A percentile compares a stretch with the other conserved stretches of the same genome.
phyloP scores from a whole-genome alignment of 2,888 invertebrate species.

The Eudemis profundana region DNA sequence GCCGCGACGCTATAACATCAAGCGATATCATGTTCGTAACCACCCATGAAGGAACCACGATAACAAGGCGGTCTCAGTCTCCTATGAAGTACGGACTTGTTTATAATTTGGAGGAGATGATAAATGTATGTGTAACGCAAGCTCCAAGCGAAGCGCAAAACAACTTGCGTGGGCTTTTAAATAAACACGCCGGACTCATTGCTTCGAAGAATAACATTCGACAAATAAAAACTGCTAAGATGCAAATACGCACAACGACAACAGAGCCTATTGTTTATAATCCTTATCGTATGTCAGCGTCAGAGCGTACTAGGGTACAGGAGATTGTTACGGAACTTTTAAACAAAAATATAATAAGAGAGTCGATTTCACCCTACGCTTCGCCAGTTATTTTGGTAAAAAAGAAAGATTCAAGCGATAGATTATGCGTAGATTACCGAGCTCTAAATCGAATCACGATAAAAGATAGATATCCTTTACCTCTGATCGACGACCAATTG shows the following conservation, averaged over 20 bases:
- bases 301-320: not conserved
- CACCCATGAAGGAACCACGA: not conserved
- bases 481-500: slow-evolving; percentile 43
- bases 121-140: not conserved
- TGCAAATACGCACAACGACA: not conserved
- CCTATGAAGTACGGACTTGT: not conserved
- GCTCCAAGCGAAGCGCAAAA: not conserved
- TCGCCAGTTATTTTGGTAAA: slow-evolving; percentile 14
- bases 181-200: not conserved
- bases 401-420: slow-evolving; percentile 33
- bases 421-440: slow-evolving; percentile 43
- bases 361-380: not conserved
- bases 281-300: not conserved
- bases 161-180: not conserved
- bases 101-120: slow-evolving; percentile 1
- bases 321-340: slow-evolving; percentile 1
- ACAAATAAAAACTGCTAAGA: not conserved
- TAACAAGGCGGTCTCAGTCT: not conserved
- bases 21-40: slow-evolving; percentile 8
- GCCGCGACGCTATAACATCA: slow-evolving; percentile 2
- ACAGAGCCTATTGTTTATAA: not conserved
- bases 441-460: slow-evolving; percentile 37
- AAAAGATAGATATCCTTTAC: slow-evolving; percentile 42
- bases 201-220: not conserved
- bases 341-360: not conserved